Conservation (phyloP, 2,113 vertebrate species). For the Catharus bicknelli region DNA sequence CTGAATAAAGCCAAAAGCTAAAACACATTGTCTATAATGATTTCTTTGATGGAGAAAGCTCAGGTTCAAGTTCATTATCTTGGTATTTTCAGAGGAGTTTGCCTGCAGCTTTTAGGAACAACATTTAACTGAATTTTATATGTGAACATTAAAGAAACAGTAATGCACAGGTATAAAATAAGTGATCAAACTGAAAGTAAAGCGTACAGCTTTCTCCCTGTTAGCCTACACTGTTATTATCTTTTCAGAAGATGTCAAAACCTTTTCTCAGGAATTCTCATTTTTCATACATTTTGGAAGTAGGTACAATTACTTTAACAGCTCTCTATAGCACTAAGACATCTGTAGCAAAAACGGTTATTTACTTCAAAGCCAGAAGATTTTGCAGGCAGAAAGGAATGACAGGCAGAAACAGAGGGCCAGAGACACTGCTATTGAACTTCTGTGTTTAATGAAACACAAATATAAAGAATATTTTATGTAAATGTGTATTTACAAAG, state of each 20-base stretch:
- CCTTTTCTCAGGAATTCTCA: constrained; percentile 59
- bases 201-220: constrained; percentile 48
- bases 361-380: constrained; percentile 66
- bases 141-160: constrained; percentile 66
- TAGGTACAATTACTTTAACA: constrained; percentile 65
- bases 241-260: constrained; percentile 65
- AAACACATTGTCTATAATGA: constrained; percentile 68
- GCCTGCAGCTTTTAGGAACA: constrained; percentile 58
- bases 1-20: constrained; percentile 67
- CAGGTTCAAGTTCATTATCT: constrained; percentile 76
- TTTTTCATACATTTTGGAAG: constrained; percentile 69
- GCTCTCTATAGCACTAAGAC: constrained; percentile 42
- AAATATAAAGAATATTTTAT: constrained; percentile 44
- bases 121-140: constrained; percentile 73
- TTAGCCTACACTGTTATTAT: constrained; percentile 62
- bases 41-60: constrained; percentile 72
- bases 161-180: constrained; percentile 68
- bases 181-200: constrained; percentile 56
- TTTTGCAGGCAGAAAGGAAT: constrained; percentile 32
- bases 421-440: constrained; percentile 24
- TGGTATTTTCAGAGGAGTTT: constrained; percentile 72
- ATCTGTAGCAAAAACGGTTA: constrained; percentile 54
- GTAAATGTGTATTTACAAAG: constrained; percentile 34
- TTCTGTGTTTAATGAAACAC: constrained; percentile 52
- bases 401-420: constrained; percentile 26